These are phyloP conservation scores for Xenopus laevis DNA, from an alignment of 2,113 vertebrate species.

Conservation along the genomic window DNA sequence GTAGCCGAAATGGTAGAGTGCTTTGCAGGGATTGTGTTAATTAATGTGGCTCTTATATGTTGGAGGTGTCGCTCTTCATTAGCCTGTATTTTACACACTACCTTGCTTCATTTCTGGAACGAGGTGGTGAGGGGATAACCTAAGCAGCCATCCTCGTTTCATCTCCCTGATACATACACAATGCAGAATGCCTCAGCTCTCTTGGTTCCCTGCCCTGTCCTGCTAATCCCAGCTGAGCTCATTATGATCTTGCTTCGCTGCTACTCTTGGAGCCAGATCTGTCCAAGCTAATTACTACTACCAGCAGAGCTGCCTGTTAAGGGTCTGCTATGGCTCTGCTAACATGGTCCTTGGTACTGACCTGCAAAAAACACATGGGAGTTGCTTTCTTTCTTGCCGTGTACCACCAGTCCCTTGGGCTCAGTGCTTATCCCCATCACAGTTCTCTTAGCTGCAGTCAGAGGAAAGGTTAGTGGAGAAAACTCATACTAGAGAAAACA, in stretches of 20 bases:
- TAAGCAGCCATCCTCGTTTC: constrained; percentile 88
- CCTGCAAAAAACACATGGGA: constrained; percentile 84
- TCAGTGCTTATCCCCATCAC: constrained; percentile 88
- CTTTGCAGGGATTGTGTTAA: constrained; percentile 80
- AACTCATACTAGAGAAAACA: constrained; percentile 81
- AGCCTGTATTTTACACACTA: constrained; percentile 82
- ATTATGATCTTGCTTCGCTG: constrained; percentile 99
- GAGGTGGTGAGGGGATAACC: constrained; percentile 85
- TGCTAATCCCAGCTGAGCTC: constrained; percentile 99
- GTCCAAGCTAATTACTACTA: constrained; percentile 99
- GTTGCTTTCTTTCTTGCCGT: constrained; percentile 77
- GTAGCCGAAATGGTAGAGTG: constrained; percentile 67
- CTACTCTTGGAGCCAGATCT: constrained; percentile 95
- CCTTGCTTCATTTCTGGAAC: constrained; percentile 83
- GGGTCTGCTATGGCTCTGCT: constrained; percentile 87
- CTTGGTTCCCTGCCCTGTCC: constrained; percentile 93
- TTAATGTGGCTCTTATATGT: constrained; percentile 81
- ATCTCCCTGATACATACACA: constrained; percentile 81
- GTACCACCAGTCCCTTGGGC: constrained; percentile 80
- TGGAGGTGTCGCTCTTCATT: constrained; percentile 83
- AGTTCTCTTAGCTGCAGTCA: constrained; percentile 76
- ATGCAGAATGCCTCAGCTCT: constrained; percentile 83
- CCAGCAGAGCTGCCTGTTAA: constrained; percentile 94
- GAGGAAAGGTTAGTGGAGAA: constrained; percentile 83
- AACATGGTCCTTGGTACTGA: constrained; percentile 89